Evolutionary conservation across 2,797 vertebrate genomes (phyloP), one percentile per base, ranked within the genome.

Genomic region (Anguilla pacifica): DNA sequence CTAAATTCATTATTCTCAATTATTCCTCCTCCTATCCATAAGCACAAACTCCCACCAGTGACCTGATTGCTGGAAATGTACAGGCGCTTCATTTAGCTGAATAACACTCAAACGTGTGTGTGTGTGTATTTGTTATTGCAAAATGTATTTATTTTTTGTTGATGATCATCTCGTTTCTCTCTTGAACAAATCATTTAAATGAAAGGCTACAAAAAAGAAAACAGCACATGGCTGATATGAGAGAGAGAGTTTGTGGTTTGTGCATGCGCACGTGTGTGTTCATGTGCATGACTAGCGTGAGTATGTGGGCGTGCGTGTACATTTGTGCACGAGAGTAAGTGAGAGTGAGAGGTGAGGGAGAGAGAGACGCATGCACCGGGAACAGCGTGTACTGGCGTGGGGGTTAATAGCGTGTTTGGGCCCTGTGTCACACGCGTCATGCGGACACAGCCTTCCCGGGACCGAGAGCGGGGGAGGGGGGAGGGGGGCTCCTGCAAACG

Each of bases 401-500:
- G 86, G 17, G 53, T 28, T 46, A 61, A 59, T n/a, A 67, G 35
- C 5, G 49, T 84, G 35, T 61, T 46, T 79, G 46, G 79, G n/a
- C 43, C 59, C 51, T 6, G 11, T 53, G 51, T 87, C 46, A 87
- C 70, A 67, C 82, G 55, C 79, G 55, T 46, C 39, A 49, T 2
- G 6, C 6, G 51, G 39, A 74, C 35, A 35, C 55, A 51, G 31
- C 11, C 51, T 74, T 49, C 53, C n/a, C 10, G 46, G 10, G 22
- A 39, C n/a, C n/a, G 53, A 43, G 77, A 88, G 89, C 28, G 67
- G 86, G 72, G 82, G 35, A 49, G 67, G 43, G 31, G 39, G 39
- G 39, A 1, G 39, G 39, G 39, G 39, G 3, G 31, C 31, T 35
- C 35, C 59, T 70, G 59, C 61, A 88, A 70, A 87, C 88, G 77